These are phyloP conservation scores for Mystacides longicornis DNA, from an alignment of 2,888 invertebrate genomes.

Conservation along the genomic window DNA sequence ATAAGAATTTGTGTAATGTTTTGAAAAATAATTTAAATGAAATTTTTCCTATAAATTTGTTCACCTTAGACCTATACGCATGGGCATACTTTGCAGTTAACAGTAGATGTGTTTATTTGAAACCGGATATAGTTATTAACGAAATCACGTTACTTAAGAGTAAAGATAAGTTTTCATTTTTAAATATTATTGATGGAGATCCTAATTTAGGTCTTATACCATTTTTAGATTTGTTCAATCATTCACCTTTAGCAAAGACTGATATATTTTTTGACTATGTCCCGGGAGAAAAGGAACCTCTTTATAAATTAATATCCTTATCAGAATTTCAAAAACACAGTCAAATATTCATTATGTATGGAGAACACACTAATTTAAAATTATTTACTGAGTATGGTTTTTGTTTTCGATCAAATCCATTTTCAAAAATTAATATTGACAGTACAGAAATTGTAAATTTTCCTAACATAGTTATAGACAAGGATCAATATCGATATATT, in stretches of 20 bases:
- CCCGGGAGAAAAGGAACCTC: conserved; percentile 32
- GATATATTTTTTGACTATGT: conserved; percentile 29
- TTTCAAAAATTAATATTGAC: conserved; percentile 58
- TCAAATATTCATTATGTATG: conserved; percentile 86
- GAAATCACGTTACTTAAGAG: background rate
- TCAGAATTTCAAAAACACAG: conserved; percentile 52
- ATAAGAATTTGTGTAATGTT: conserved; percentile 36
- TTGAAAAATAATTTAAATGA: conserved; percentile 39
- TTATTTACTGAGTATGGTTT: conserved; percentile 87
- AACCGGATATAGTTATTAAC: conserved; percentile 39
- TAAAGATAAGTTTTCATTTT: conserved; percentile 1
- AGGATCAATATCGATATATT: conserved; percentile 57
- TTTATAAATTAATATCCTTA: conserved; percentile 45
- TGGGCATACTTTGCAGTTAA: conserved; percentile 84
- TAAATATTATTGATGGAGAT: conserved; percentile 45
- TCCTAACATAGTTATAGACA: conserved; percentile 37
- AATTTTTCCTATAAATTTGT: conserved; percentile 33
- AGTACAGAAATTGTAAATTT: conserved; percentile 47
- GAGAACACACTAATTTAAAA: conserved; percentile 70
- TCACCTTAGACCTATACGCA: conserved; percentile 52
- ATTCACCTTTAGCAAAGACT: conserved; percentile 57
- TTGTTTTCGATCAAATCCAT: conserved; percentile 57
- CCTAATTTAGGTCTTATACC: conserved; percentile 74
- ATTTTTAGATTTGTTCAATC: conserved; percentile 86
- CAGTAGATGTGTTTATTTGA: conserved; percentile 74